Conservation (phyloP, 1,140 invertebrate genomes). For the Lasioglossum baleicum region DNA sequence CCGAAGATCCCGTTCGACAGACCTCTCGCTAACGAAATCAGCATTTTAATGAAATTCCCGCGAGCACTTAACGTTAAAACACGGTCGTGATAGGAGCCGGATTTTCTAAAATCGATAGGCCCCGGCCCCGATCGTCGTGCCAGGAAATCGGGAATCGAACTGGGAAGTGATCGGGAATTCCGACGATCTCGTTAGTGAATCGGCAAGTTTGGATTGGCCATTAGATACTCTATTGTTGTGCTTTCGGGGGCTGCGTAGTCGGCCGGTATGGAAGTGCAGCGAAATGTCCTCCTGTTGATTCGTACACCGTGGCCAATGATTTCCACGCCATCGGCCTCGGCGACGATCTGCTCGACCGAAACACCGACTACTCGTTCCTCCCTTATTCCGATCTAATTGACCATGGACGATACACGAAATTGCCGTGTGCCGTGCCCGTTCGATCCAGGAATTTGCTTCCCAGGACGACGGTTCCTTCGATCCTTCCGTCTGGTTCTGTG, state of each 20-base stretch:
- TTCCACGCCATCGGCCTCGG: constrained; percentile 32
- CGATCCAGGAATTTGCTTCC: constrained; percentile 14
- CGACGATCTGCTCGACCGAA: constrained; percentile 28
- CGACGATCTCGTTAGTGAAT: constrained; percentile 41
- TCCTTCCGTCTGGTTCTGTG: no score
- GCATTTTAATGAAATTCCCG: no score
- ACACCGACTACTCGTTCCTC: constrained; percentile 27
- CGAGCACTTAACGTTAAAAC: no score
- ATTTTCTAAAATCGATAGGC: background rate
- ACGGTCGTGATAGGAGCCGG: no score
- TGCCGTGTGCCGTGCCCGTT: background rate
- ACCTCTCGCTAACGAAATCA: no score
- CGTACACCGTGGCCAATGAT: constrained; percentile 35
- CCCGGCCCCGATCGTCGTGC: background rate
- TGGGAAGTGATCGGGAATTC: background rate
- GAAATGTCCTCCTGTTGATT: constrained; percentile 47
- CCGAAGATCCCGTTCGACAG: no score
- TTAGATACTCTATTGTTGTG: constrained; percentile 47
- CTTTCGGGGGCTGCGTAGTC: background rate
- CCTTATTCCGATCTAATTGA: constrained; percentile 51
- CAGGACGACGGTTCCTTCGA: background rate
- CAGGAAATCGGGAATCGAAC: background rate
- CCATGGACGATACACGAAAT: constrained; percentile 45
- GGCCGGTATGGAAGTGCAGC: no score
- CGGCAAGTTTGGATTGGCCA: constrained; percentile 46